phyloP scores from a whole-genome alignment of 2,797 vertebrate species.

The Cirrhinus mrigala region DNA sequence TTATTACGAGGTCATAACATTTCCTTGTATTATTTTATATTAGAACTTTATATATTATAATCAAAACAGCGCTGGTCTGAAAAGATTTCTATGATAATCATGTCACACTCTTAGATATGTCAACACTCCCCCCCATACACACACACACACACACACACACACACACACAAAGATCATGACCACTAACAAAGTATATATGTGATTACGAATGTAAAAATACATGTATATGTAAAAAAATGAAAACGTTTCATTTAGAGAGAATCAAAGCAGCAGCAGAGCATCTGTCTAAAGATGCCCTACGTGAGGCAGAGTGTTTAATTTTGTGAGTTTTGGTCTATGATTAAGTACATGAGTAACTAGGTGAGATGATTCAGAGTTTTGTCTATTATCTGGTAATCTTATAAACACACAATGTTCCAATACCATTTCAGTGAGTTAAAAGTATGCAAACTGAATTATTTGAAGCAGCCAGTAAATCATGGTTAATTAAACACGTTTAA shows the following conservation, averaged over 20 bases:
- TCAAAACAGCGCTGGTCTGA: neutral
- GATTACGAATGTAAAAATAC: neutral
- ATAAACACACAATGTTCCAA: too few relatives aligned
- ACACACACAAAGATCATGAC: too few relatives aligned
- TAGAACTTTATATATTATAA: neutral
- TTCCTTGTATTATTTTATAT: neutral
- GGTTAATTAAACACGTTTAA: neutral
- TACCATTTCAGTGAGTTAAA: too few relatives aligned
- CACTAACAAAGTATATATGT: neutral
- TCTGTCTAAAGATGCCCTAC: neutral
- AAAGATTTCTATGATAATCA: neutral
- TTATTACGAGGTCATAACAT: neutral
- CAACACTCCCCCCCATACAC: too few relatives aligned
- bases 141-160: too few relatives aligned
- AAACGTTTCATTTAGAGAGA: neutral
- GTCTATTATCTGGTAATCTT: too few relatives aligned
- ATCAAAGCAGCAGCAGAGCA: neutral
- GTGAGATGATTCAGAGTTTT: too few relatives aligned
- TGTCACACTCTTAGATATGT: neutral
- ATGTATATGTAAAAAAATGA: neutral
- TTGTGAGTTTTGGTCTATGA: neutral
- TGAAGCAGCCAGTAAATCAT: too few relatives aligned
- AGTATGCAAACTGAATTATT: too few relatives aligned
- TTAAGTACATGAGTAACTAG: neutral
- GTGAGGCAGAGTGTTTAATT: neutral